A percentile compares a stretch with the other conserved stretches of the same genome.
Evolutionary conservation across 1,140 invertebrate genomes (phyloP).

Genomic region (Hyposmocoma kahamanoa): DNA sequence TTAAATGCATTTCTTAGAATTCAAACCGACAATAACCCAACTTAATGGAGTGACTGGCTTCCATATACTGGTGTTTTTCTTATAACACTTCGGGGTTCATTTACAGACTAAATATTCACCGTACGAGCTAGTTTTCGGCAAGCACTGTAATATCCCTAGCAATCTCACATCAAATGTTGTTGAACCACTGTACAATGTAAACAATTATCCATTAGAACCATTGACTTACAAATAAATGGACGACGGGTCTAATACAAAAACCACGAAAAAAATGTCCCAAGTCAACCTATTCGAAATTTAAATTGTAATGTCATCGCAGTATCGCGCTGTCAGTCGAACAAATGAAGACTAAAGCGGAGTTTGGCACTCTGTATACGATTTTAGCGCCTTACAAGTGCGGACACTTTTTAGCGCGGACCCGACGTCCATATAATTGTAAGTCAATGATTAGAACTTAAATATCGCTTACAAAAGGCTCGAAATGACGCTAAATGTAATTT

Average conservation of each 20-base stretch:
- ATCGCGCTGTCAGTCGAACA: too few species aligned
- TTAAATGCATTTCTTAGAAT: too few species aligned
- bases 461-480: conserved; percentile 9
- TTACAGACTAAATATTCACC: conserved; percentile 14
- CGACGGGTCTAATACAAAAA: too few species aligned
- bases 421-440: too few species aligned
- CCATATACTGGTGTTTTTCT: conserved; percentile 22
- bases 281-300: too few species aligned
- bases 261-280: too few species aligned
- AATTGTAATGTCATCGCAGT: too few species aligned
- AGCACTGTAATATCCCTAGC: conserved; percentile 11
- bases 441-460: conserved; percentile 17
- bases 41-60: conserved; percentile 23
- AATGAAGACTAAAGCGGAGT: too few species aligned
- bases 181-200: conserved; percentile 6
- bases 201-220: not conserved
- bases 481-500: conserved; percentile 13
- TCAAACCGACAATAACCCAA: conserved; percentile 12
- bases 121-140: conserved; percentile 28
- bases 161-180: conserved; percentile 1
- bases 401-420: too few species aligned
- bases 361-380: too few species aligned
- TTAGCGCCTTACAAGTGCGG: too few species aligned
- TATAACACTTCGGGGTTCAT: conserved; percentile 13
- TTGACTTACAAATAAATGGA: too few species aligned